Percentiles rank a stretch among this genome's conserved stretches.
Evolutionary conservation across 2,888 invertebrate genomes (phyloP).

Genomic region (Oconnorella tubifera): DNA sequence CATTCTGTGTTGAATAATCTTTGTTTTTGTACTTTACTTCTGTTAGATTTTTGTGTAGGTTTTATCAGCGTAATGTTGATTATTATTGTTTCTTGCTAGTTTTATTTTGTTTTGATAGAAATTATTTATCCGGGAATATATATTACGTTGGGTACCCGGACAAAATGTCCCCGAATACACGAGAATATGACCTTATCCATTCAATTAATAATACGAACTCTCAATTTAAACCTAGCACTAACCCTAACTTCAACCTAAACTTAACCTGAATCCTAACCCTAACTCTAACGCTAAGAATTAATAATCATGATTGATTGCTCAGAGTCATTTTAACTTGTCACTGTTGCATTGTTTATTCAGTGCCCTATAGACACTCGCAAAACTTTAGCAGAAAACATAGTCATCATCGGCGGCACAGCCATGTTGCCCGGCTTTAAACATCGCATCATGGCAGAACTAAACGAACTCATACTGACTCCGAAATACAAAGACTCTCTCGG

Average conservation of each 20-base stretch:
- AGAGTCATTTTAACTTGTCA: constrained; percentile 11
- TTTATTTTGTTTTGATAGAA: no score
- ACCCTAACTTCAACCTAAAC: no score
- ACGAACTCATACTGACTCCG: constrained; percentile 63
- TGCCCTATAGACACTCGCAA: constrained; percentile 78
- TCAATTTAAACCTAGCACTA: neutral
- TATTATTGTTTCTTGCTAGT: no score
- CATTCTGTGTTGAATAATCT: neutral
- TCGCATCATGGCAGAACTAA: constrained; percentile 74
- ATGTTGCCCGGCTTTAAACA: constrained; percentile 78
- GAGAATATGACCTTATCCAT: no score
- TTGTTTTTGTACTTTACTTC: neutral
- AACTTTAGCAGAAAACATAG: constrained; percentile 74
- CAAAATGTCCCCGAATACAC: no score
- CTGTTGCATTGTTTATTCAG: constrained; percentile 65
- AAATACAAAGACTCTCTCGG: constrained; percentile 61
- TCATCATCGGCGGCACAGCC: constrained; percentile 81
- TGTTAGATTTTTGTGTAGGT: neutral
- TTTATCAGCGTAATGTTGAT: no score
- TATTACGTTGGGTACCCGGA: no score
- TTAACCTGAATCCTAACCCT: no score
- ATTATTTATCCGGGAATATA: no score
- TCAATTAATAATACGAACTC: no score
- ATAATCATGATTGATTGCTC: neutral
- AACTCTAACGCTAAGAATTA: no score